A percentile compares a stretch with the other conserved stretches of the same genome.
Conservation (phyloP, 2,797 vertebrate species). For the Gallinago solitaria region DNA sequence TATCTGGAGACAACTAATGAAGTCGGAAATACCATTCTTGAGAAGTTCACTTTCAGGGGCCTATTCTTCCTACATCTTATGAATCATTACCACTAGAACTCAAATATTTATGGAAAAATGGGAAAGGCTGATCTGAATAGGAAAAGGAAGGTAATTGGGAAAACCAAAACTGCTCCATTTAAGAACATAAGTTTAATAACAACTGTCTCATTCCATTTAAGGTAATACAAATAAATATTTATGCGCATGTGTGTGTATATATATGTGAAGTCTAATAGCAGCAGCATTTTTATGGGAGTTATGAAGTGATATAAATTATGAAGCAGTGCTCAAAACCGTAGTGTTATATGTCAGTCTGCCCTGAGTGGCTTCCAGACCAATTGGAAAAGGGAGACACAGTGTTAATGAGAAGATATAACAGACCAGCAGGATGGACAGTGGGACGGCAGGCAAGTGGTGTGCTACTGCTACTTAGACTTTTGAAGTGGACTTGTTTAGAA, state of each 20-base stretch:
- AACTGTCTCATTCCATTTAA: background rate
- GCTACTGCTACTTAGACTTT: background rate
- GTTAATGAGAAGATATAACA: background rate
- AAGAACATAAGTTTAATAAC: background rate
- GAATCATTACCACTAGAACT: background rate
- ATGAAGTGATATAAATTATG: background rate
- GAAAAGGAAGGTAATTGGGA: background rate
- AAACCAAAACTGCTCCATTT: background rate
- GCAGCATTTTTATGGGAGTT: background rate
- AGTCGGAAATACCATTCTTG: background rate
- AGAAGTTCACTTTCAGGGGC: background rate
- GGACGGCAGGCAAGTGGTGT: background rate
- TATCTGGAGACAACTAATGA: background rate
- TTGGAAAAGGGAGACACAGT: background rate
- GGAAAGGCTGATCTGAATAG: background rate
- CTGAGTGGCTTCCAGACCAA: rapidly evolving
- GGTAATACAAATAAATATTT: background rate
- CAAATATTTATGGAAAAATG: background rate
- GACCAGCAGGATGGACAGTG: background rate
- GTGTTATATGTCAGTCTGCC: background rate
- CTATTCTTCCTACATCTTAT: background rate
- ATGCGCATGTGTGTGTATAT: background rate
- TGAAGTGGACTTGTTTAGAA: background rate
- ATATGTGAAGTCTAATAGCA: background rate
- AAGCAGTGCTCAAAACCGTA: background rate